Evolutionary conservation across 2,113 vertebrate genomes (phyloP), one percentile per base, ranked within the genome.

Genomic region (Propithecus coquereli): DNA sequence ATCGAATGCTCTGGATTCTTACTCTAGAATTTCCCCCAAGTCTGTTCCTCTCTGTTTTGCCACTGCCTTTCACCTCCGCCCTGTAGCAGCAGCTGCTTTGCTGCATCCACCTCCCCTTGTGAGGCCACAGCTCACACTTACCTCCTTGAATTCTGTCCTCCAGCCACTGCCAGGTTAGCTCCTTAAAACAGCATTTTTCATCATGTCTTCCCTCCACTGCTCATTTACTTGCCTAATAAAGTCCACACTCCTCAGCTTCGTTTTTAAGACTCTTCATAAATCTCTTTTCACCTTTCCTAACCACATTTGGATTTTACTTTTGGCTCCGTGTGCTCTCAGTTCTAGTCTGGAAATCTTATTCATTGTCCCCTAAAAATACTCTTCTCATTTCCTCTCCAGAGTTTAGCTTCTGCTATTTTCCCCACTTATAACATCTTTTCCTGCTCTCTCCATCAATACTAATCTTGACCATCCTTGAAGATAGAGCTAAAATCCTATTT

Each of bases 211-310:
- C 79, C 50, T 71, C 54, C 63, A 34, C 89, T 91, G 79, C 94
- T 96, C 93, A 73, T 96, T 96, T 91, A 94, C 93, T 94, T 95
- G 87, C 95, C 94, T 92, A 95, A 94, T 95, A 94, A 96, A 96
- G 91, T 95, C 97, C 54, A 45, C 68, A 96, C 93, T 83, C 89
- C 93, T 90, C 85, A 34, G n/a, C 71, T 61, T 76, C 74, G 74
- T 80, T 84, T 94, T 91, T 87, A 90, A 94, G 63, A 45, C 76
- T 92, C 84, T 94, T 92, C 89, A 59, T 96, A 94, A 97, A 97
- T 97, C 94, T 96, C 71, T 95, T 95, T 87, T 86, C 90, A 96
- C 96, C 92, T 97, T 96, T 77, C 70, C 52, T 43, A 82, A 65
- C 23, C 84, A 84, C 90, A 45, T 63, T 94, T 71, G 80, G 59